phyloP scores from a whole-genome alignment of 2,888 invertebrate genomes.

The Cancer borealis region DNA sequence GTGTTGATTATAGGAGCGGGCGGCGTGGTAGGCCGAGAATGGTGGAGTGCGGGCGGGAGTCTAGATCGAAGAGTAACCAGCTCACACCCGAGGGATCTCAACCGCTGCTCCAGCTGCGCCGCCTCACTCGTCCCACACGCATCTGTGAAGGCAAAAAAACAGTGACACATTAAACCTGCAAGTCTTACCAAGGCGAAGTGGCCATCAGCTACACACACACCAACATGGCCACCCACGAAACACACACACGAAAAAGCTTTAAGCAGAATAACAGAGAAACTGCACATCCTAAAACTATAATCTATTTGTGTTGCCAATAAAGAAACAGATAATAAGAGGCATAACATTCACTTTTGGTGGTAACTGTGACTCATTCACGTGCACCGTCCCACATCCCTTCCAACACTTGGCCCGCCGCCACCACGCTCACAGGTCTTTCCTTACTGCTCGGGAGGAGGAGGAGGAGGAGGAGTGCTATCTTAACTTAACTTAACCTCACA shows the following conservation, averaged over 20 bases:
- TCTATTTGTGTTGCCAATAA: neutral
- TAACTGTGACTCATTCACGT: slow-evolving; percentile 17
- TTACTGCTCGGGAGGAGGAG: neutral
- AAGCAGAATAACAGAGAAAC: slow-evolving; percentile 47
- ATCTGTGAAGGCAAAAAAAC: slow-evolving; percentile 83
- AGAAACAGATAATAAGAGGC: neutral
- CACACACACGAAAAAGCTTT: neutral
- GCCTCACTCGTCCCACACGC: slow-evolving; percentile 96
- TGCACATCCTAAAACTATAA: slow-evolving; percentile 36
- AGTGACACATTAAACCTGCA: slow-evolving; percentile 23
- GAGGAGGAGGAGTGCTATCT: neutral
- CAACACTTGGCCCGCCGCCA: neutral
- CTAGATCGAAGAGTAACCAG: slow-evolving; percentile 94
- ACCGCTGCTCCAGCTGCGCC: slow-evolving; percentile 93
- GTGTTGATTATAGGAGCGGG: slow-evolving; percentile 65
- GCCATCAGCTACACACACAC: neutral
- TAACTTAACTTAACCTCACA: neutral
- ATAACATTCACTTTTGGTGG: neutral
- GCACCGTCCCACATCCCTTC: neutral
- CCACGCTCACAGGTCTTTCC: neutral
- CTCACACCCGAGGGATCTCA: slow-evolving; percentile 94
- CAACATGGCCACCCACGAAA: neutral
- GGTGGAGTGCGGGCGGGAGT: slow-evolving; percentile 82
- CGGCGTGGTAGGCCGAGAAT: slow-evolving; percentile 76
- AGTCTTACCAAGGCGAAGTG: slow-evolving; percentile 1